Base-by-base conservation (phyloP, 2,797 vertebrate genomes). In the Philypnodon macrostomus region DNA sequence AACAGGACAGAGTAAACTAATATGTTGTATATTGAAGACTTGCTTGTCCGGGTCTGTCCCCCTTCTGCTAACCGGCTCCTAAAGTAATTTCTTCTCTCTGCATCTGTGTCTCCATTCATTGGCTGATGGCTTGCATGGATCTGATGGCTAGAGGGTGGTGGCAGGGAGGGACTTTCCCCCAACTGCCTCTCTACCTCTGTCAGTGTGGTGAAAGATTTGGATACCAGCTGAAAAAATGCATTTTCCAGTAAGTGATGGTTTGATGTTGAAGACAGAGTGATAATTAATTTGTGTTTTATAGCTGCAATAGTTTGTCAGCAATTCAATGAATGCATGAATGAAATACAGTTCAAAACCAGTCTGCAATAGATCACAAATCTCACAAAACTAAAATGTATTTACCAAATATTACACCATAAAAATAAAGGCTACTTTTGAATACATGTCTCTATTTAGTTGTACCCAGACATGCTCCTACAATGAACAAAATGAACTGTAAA, bases 121-220 rank as follows among this genome's bases (percentile, higher is more conserved):
- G 83, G 81, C 73, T 70, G 83, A 84, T 85, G 83, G 81, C 73
- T 70, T 27, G 37, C 17, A 52, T 46, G 68, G 52, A 44, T 49
- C 41, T 57, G 66, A 69, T 52, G 75, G 63, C 2, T 35, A 36
- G 58, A 58, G 48, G 26, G 58, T 6, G 51, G 16, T 19, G 62
- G 26, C 44, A 52, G 58, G 65, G 73, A 54, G 75, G 67, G 75
- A 53, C 70, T 61, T 44, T 9, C 63, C 54, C 49, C 32, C 50
- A 18, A 18, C 31, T n/a, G 30, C 54, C 21, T 24, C 62, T 44
- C 8, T 35, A 38, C 53, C 70, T 73, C 70, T 76, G 55, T 49
- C 78, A 73, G 64, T 55, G 47, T 51, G 71, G 81, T 83, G 81
- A 81, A 79, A 79, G 53, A 77, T 87, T 79, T 79, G 69, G 67